These are phyloP conservation scores for Lipophrys pholis DNA, from an alignment of 2,113 vertebrate species.

Conservation along the genomic window DNA sequence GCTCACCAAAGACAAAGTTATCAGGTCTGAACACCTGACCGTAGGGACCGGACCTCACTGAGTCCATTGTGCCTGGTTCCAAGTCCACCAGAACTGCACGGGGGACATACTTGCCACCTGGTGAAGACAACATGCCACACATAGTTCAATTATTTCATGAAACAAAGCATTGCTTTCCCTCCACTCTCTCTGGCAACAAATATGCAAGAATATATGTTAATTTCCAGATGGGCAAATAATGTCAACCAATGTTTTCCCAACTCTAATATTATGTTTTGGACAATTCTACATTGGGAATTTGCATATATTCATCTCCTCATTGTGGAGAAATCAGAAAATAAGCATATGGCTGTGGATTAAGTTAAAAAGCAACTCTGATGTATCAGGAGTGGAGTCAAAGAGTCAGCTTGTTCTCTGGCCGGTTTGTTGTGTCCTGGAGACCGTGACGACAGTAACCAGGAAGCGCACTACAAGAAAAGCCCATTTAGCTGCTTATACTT, in stretches of 20 bases:
- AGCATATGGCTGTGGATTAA: too few relatives aligned
- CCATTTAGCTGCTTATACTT: not conserved
- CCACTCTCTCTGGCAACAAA: too few relatives aligned
- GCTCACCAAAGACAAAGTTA: constrained; percentile 76
- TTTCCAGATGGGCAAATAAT: too few relatives aligned
- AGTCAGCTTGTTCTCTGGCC: constrained; percentile 16
- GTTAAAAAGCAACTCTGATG: too few relatives aligned
- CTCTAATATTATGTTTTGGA: too few relatives aligned
- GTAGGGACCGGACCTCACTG: constrained; percentile 71
- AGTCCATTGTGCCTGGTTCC: constrained; percentile 75
- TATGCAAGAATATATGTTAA: too few relatives aligned
- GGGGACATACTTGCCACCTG: constrained; percentile 74
- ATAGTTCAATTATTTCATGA: not conserved
- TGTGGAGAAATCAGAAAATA: too few relatives aligned
- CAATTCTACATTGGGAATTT: too few relatives aligned
- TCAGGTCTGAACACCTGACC: constrained; percentile 72
- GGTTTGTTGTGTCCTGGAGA: constrained; percentile 29
- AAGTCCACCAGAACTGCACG: constrained; percentile 73
- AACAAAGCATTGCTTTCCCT: not conserved
- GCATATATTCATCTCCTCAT: too few relatives aligned
- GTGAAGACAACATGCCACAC: not conserved
- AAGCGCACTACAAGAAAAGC: not conserved
- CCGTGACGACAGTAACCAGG: constrained; percentile 44
- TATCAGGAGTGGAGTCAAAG: too few relatives aligned
- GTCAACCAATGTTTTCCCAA: too few relatives aligned